A percentile compares a stretch with the other conserved stretches of the same genome.
Conservation (phyloP, 2,797 vertebrate genomes). For the Rhinatrema bivittatum region DNA sequence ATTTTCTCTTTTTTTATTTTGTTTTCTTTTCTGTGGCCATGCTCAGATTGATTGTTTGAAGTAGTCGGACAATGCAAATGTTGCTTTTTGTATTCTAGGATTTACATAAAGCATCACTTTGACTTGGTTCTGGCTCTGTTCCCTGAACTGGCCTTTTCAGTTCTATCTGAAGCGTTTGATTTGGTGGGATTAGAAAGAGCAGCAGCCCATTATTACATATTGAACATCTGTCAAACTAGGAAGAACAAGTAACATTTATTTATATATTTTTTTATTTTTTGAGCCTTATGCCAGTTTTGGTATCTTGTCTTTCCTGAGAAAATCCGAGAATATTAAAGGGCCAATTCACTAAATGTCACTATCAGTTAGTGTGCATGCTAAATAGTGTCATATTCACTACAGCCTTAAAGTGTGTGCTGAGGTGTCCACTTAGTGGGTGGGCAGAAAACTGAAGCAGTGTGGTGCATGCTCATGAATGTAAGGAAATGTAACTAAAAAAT, state of each 20-base stretch:
- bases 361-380: too few relatives aligned
- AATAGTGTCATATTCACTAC: too few relatives aligned
- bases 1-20: slow-evolving; percentile 23
- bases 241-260: slow-evolving; percentile 53
- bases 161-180: slow-evolving; percentile 46
- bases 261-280: too few relatives aligned
- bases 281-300: too few relatives aligned
- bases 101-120: slow-evolving; percentile 29
- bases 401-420: too few relatives aligned
- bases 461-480: too few relatives aligned
- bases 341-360: too few relatives aligned
- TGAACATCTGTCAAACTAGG: slow-evolving; percentile 60
- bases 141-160: slow-evolving; percentile 49
- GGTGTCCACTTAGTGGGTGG: too few relatives aligned
- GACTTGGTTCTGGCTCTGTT: slow-evolving; percentile 37
- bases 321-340: too few relatives aligned
- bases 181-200: slow-evolving; percentile 55
- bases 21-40: slow-evolving; percentile 13
- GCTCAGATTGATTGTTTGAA: slow-evolving; percentile 22
- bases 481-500: too few relatives aligned
- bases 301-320: too few relatives aligned
- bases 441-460: too few relatives aligned
- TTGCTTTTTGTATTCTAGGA: slow-evolving; percentile 15
- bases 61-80: slow-evolving; percentile 21
- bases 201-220: slow-evolving; percentile 55